A percentile compares a stretch with the other conserved stretches of the same genome.
phyloP scores from a whole-genome alignment of 2,888 invertebrate genomes.

The Drosophila ezoana region DNA sequence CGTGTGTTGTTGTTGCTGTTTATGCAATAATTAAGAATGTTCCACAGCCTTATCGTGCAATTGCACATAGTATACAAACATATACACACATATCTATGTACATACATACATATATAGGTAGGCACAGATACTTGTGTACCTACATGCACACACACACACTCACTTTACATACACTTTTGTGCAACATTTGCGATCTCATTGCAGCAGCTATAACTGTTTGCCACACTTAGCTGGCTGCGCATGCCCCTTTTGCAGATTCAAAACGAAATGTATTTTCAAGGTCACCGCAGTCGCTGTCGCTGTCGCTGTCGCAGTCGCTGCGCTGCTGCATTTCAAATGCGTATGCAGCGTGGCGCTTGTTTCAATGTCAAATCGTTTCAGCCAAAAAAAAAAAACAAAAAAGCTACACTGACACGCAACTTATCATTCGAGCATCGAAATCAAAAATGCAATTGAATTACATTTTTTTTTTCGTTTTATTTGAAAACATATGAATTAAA shows the following conservation, averaged over 20 bases:
- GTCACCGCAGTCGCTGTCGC: constrained; percentile 43
- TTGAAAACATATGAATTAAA: not conserved
- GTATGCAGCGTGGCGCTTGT: constrained; percentile 34
- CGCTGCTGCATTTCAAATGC: constrained; percentile 40
- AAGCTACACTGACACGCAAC: constrained; percentile 15
- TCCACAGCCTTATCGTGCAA: constrained; percentile 44
- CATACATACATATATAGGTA: constrained; percentile 1
- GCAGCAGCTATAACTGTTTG: constrained; percentile 18
- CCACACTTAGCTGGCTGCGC: constrained; percentile 48
- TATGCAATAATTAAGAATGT: constrained; percentile 55
- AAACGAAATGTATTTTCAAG: constrained; percentile 56
- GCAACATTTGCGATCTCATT: constrained; percentile 12
- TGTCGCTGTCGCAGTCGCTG: constrained; percentile 34
- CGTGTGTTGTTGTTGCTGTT: constrained; percentile 42
- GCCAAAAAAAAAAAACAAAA: not conserved
- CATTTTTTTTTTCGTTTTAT: not conserved
- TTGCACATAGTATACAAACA: constrained; percentile 11
- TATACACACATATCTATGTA: not conserved
- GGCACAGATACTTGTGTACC: not conserved
- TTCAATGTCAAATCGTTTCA: constrained; percentile 48
- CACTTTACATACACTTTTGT: constrained; percentile 1
- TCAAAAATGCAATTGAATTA: not conserved
- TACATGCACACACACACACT: not conserved
- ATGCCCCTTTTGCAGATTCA: constrained; percentile 22
- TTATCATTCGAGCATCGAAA: not conserved